Evolutionary conservation across 1,140 invertebrate species (phyloP).

Genomic region (Panagrolaimus sp.): DNA sequence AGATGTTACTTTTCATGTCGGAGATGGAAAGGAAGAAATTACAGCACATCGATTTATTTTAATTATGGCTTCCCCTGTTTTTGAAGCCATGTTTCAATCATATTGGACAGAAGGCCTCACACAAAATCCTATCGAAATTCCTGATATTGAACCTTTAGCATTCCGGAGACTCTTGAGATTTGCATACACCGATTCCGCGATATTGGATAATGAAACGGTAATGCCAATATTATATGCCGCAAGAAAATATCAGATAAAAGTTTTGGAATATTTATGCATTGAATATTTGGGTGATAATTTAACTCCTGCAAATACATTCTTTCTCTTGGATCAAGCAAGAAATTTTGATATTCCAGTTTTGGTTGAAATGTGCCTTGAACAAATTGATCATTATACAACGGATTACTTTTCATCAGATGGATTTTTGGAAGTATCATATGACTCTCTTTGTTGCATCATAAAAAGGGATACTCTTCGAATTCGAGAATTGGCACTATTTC

Average conservation of each 20-base stretch:
- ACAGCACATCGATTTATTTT: slow-evolving; percentile 79
- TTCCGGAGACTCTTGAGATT: slow-evolving; percentile 66
- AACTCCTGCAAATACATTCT: slow-evolving; percentile 77
- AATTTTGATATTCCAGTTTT: slow-evolving; percentile 76
- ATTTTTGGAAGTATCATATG: slow-evolving; percentile 79
- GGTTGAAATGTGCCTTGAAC: slow-evolving; percentile 74
- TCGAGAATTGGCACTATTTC: slow-evolving; percentile 75
- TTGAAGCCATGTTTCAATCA: slow-evolving; percentile 78
- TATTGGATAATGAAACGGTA: slow-evolving; percentile 77
- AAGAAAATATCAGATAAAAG: slow-evolving; percentile 79
- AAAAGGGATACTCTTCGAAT: slow-evolving; percentile 77
- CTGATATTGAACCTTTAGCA: slow-evolving; percentile 77
- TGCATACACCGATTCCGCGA: slow-evolving; percentile 77
- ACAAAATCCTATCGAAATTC: slow-evolving; percentile 67
- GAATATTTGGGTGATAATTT: slow-evolving; percentile 76
- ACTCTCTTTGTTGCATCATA: slow-evolving; percentile 74
- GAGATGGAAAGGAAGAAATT: slow-evolving; percentile 53
- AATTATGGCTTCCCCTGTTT: slow-evolving; percentile 75
- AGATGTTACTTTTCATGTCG: neutral
- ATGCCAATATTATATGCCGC: slow-evolving; percentile 73
- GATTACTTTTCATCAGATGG: slow-evolving; percentile 75
- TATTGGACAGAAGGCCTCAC: neutral
- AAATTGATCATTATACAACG: slow-evolving; percentile 77
- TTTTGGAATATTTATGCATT: slow-evolving; percentile 76
- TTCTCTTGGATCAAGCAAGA: slow-evolving; percentile 73